These are phyloP conservation scores for Spea bombifrons DNA, from an alignment of 2,113 vertebrate genomes.

Conservation along the genomic window DNA sequence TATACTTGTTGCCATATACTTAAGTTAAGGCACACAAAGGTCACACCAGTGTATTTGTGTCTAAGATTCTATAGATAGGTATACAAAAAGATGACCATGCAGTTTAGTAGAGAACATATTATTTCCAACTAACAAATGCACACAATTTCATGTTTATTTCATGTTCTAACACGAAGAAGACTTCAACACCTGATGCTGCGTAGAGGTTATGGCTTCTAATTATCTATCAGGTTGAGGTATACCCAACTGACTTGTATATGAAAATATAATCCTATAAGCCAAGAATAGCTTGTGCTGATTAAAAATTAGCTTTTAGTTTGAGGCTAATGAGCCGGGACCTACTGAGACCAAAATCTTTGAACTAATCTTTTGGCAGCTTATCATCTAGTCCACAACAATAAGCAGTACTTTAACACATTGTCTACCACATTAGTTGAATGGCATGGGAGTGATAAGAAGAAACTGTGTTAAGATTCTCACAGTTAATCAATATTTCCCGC, in stretches of 20 bases:
- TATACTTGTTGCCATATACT: no score
- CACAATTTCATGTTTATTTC: not conserved
- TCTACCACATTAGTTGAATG: not conserved
- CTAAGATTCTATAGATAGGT: no score
- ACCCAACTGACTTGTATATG: slow-evolving; percentile 14
- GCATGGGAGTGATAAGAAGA: not conserved
- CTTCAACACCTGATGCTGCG: not conserved
- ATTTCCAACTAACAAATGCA: no score
- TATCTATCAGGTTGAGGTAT: slow-evolving; percentile 1
- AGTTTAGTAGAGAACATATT: no score
- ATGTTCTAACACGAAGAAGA: not conserved
- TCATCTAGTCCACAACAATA: slow-evolving; percentile 6
- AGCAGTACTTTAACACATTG: not conserved
- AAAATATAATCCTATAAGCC: slow-evolving; percentile 18
- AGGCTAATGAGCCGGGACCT: slow-evolving; percentile 21
- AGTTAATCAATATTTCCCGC: not conserved
- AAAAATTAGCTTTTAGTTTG: slow-evolving; percentile 31
- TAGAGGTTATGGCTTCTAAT: slow-evolving; percentile 14
- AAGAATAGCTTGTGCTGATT: slow-evolving; percentile 33
- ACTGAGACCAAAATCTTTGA: slow-evolving; percentile 17
- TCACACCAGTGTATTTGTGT: no score
- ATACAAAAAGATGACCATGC: no score
- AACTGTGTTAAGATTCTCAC: not conserved
- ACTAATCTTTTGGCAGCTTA: slow-evolving; percentile 28
- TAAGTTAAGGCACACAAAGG: no score